These are phyloP conservation scores for Teleopsis dalmanni DNA, from an alignment of 1,140 invertebrate genomes.

Conservation along the genomic window DNA sequence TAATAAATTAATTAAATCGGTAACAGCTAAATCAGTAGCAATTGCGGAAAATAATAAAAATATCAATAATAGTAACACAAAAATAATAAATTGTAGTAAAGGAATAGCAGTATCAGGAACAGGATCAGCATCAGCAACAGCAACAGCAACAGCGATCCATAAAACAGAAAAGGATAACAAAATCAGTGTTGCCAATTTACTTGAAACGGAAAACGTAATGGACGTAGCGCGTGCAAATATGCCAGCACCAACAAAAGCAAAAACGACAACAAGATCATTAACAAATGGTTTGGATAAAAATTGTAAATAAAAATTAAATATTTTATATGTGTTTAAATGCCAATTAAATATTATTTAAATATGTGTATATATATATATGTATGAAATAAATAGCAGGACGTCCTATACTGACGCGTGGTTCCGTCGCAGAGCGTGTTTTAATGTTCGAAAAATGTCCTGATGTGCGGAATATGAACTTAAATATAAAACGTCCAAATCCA, in stretches of 20 bases:
- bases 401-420: constrained; percentile 80
- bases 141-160: constrained; percentile 13
- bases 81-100: too few species aligned
- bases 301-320: constrained; percentile 19
- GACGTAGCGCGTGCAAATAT: constrained; percentile 4
- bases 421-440: constrained; percentile 82
- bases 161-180: neutral
- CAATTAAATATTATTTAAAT: constrained; percentile 1
- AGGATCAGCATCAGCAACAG: constrained; percentile 1
- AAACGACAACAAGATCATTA: constrained; percentile 32
- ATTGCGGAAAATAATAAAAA: too few species aligned
- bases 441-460: constrained; percentile 88
- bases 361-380: constrained; percentile 9
- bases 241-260: constrained; percentile 27
- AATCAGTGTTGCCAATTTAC: constrained; percentile 12
- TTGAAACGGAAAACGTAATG: neutral
- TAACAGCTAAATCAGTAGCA: neutral
- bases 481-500: constrained; percentile 33
- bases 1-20: neutral
- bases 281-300: constrained; percentile 41
- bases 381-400: constrained; percentile 56
- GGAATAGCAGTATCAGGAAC: too few species aligned
- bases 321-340: constrained; percentile 10
- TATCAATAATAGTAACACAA: too few species aligned
- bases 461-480: constrained; percentile 33